Conservation (phyloP, 2,797 vertebrate genomes). For the Emys orbicularis region DNA sequence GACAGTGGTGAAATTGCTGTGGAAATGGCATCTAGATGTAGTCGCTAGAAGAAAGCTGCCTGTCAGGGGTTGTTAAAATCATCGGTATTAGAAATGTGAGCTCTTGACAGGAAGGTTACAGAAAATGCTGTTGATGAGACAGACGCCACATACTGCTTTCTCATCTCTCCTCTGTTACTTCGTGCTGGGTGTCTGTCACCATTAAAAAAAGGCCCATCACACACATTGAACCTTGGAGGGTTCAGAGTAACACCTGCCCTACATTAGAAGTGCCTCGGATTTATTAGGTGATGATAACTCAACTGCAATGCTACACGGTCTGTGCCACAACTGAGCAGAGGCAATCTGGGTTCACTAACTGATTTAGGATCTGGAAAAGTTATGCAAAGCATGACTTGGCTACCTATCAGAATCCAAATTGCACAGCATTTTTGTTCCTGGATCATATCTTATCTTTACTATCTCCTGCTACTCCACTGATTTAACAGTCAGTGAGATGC, state of each 20-base stretch:
- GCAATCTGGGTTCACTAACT: conserved; percentile 25
- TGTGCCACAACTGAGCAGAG: conserved; percentile 41
- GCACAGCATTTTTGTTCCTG: background rate
- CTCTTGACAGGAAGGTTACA: background rate
- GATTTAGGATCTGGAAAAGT: conserved; percentile 44
- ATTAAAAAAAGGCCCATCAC: accelerated
- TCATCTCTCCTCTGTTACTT: background rate
- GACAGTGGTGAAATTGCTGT: background rate
- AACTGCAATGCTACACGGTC: background rate
- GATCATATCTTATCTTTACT: background rate
- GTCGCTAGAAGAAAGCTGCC: background rate
- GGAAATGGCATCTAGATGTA: accelerated
- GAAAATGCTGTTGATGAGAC: background rate
- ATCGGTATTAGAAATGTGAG: background rate
- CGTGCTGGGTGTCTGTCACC: background rate
- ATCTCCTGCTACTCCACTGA: background rate
- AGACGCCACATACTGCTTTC: background rate
- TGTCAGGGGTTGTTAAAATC: background rate
- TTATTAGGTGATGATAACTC: background rate
- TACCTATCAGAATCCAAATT: background rate
- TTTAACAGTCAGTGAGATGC: background rate
- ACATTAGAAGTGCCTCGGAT: accelerated
- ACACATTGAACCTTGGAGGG: accelerated
- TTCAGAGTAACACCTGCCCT: background rate
- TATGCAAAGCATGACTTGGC: conserved; percentile 52